Evolutionary conservation across 2,797 vertebrate species (phyloP).

Genomic region (Malurus leucopterus): DNA sequence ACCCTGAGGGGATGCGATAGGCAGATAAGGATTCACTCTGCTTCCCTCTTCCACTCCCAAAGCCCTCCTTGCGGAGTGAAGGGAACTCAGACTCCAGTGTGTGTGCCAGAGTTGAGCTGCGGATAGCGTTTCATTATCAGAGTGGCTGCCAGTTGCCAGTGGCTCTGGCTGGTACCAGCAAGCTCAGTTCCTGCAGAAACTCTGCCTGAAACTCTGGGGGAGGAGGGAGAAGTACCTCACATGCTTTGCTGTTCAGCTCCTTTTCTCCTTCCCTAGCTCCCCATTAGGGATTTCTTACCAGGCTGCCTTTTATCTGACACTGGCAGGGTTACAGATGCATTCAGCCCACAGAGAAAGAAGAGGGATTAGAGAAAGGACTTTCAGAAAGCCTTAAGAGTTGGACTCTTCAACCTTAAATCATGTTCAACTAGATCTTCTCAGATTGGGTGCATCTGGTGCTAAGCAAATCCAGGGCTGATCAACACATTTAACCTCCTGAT

Average conservation of each 20-base stretch:
- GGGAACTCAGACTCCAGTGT: background rate
- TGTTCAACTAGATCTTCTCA: slow-evolving; percentile 54
- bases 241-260: slow-evolving; percentile 27
- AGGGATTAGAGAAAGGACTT: slow-evolving; percentile 60
- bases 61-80: background rate
- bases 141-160: slow-evolving; percentile 52
- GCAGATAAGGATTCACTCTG: slow-evolving; percentile 56
- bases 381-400: slow-evolving; percentile 50
- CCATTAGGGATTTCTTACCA: slow-evolving; percentile 60
- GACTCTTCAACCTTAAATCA: slow-evolving; percentile 55
- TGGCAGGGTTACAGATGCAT: slow-evolving; percentile 67
- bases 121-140: slow-evolving; percentile 42
- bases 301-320: slow-evolving; percentile 65
- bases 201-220: slow-evolving; percentile 51
- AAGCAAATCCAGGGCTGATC: slow-evolving; percentile 56
- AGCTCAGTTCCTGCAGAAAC: slow-evolving; percentile 55
- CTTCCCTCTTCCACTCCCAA: slow-evolving; percentile 43
- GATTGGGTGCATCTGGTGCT: slow-evolving; percentile 60
- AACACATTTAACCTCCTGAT: slow-evolving; percentile 55
- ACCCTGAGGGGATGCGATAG: slow-evolving; percentile 6
- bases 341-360: slow-evolving; percentile 59
- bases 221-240: slow-evolving; percentile 42
- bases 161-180: slow-evolving; percentile 57
- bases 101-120: slow-evolving; percentile 2
- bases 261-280: slow-evolving; percentile 39